Evolutionary conservation across 2,888 invertebrate genomes (phyloP).

Genomic region (Ennomos erosarius): DNA sequence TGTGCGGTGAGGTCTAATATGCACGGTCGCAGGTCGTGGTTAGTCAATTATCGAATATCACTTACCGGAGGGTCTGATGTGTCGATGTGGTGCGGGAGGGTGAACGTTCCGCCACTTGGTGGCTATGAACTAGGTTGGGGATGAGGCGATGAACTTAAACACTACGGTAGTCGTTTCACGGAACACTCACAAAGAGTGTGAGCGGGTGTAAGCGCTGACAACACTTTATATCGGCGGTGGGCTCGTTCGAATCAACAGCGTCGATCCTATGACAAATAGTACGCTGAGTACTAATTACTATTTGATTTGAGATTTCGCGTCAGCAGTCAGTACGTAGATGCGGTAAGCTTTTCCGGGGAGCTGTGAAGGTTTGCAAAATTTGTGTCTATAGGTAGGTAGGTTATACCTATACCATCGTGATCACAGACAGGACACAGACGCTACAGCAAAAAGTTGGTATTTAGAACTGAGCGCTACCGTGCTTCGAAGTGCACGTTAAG

Average conservation of each 20-base stretch:
- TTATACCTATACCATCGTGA: too few species aligned
- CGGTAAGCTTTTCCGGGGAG: slow-evolving; percentile 30
- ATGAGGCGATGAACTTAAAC: slow-evolving; percentile 69
- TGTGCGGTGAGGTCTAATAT: slow-evolving; percentile 40
- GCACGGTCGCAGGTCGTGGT: slow-evolving; percentile 54
- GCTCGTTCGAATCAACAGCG: slow-evolving; percentile 63
- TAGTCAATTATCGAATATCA: slow-evolving; percentile 53
- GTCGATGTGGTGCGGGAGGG: slow-evolving; percentile 51
- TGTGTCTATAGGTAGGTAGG: too few species aligned
- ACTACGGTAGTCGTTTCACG: slow-evolving; percentile 61
- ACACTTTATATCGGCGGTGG: slow-evolving; percentile 64
- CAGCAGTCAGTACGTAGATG: slow-evolving; percentile 25
- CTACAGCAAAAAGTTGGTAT: too few species aligned
- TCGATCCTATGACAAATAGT: slow-evolving; percentile 75
- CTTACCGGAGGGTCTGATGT: slow-evolving; percentile 70
- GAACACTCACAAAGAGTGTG: slow-evolving; percentile 78
- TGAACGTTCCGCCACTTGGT: slow-evolving; percentile 77
- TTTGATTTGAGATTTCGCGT: slow-evolving; percentile 70
- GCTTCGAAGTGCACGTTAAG: too few species aligned
- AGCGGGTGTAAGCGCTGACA: slow-evolving; percentile 40
- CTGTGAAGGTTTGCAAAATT: slow-evolving; percentile 1
- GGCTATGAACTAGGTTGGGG: slow-evolving; percentile 74
- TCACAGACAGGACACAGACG: too few species aligned
- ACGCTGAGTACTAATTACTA: slow-evolving; percentile 73
- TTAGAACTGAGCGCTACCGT: too few species aligned